phyloP scores from a whole-genome alignment of 2,888 invertebrate species.

The Ophioninae sp. region DNA sequence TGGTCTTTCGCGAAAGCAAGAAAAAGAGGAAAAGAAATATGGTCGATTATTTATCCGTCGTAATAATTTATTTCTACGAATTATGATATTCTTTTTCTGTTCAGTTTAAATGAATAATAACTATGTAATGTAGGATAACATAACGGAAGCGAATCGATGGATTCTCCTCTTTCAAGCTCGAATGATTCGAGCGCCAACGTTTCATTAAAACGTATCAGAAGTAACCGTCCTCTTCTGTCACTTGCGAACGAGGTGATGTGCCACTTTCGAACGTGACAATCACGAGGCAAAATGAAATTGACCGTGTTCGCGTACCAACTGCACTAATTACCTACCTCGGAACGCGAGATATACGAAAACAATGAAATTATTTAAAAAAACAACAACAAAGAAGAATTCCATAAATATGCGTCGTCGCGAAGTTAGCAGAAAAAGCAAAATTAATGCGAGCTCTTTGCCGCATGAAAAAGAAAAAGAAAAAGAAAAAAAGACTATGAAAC shows the following conservation, averaged over 20 bases:
- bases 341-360: not conserved
- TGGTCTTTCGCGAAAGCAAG: not conserved
- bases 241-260: not conserved
- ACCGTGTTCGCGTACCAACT: not conserved
- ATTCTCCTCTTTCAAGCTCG: not conserved
- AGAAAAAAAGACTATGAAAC: constrained; percentile 53
- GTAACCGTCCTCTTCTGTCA: not conserved
- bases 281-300: not conserved
- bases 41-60: constrained; percentile 24
- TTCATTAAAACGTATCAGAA: not conserved
- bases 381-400: constrained; percentile 7
- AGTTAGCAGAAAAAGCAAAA: constrained; percentile 54
- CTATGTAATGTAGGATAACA: not conserved
- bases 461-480: constrained; percentile 37
- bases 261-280: not conserved
- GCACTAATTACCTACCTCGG: not conserved
- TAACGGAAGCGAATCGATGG: not conserved
- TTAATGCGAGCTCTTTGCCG: constrained; percentile 62
- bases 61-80: not conserved
- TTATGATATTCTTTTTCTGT: not conserved
- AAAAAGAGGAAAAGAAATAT: not conserved
- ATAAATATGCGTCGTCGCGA: constrained; percentile 32
- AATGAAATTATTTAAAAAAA: too few species aligned
- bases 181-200: not conserved
- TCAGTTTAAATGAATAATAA: not conserved